phyloP scores from a whole-genome alignment of 23 tunicate genomes.

The Aplidium turbinatum region DNA sequence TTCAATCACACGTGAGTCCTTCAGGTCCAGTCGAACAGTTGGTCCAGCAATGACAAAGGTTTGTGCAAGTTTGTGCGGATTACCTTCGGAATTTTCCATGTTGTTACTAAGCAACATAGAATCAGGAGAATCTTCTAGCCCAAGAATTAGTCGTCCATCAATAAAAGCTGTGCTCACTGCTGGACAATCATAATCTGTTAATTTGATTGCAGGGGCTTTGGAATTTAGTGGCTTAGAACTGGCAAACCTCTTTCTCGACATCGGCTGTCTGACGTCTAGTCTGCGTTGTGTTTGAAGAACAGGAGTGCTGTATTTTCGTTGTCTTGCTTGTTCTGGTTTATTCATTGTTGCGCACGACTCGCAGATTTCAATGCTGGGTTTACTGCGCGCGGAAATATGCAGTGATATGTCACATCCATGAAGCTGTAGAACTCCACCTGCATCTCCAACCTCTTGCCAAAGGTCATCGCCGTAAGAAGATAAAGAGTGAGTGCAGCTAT shows the following conservation, averaged over 20 bases:
- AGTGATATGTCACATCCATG: slow-evolving; percentile 62
- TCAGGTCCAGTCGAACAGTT: slow-evolving; percentile 48
- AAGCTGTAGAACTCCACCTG: slow-evolving; percentile 62
- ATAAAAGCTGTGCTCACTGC: neutral
- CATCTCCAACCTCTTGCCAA: slow-evolving; percentile 48
- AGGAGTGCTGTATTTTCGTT: neutral
- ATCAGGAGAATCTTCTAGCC: slow-evolving; percentile 71
- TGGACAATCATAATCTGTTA: slow-evolving; percentile 35
- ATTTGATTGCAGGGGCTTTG: neutral
- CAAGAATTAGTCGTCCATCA: slow-evolving; percentile 64
- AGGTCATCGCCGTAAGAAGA: slow-evolving; percentile 40
- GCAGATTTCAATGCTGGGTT: neutral
- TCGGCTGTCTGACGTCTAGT: slow-evolving; percentile 10
- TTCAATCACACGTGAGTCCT: slow-evolving; percentile 13
- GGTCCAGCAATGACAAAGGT: slow-evolving; percentile 54
- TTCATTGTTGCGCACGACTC: neutral
- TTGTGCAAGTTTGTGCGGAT: neutral
- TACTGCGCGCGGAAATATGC: slow-evolving; percentile 43
- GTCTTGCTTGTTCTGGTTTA: neutral
- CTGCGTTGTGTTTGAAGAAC: neutral
- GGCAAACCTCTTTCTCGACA: neutral
- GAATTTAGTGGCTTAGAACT: neutral
- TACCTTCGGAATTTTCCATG: neutral
- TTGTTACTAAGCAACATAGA: neutral
- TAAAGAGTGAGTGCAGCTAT: neutral